Evolutionary conservation across 37 sponge, comb jelly and placozoan species (phyloP).

Genomic region (Theonella swinhoei): DNA sequence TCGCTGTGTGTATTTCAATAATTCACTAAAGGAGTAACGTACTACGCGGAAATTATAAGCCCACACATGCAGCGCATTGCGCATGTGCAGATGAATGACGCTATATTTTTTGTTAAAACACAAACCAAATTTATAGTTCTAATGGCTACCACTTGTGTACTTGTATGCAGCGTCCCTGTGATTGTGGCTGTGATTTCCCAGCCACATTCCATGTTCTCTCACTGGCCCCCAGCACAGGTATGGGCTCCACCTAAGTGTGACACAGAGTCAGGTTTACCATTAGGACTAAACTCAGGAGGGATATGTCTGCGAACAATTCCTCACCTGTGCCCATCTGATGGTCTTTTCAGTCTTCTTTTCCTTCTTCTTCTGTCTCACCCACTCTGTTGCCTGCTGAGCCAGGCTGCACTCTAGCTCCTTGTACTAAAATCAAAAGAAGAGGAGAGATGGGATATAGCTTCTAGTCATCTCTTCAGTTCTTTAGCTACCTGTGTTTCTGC

Average conservation of each 20-base stretch:
- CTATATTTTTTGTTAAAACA: not conserved
- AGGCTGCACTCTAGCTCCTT: conserved; percentile 71
- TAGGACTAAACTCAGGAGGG: too few species aligned
- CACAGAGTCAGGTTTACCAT: not conserved
- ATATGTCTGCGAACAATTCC: not conserved
- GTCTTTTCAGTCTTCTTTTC: conserved; percentile 42
- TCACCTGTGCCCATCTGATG: conserved; percentile 61
- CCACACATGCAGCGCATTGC: not conserved
- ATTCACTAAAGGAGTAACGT: too few species aligned
- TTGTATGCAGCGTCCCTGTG: conserved; percentile 31
- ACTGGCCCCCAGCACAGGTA: conserved; percentile 74
- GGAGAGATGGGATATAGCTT: not conserved
- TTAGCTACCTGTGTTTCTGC: conserved; percentile 46
- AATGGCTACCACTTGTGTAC: conserved; percentile 55
- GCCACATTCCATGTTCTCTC: conserved; percentile 69
- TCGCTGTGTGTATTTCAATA: too few species aligned
- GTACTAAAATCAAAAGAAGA: conserved; percentile 40
- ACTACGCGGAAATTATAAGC: not conserved
- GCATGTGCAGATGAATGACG: not conserved
- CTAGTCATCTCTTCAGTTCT: not conserved
- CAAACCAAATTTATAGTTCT: not conserved
- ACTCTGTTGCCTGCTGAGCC: conserved; percentile 76
- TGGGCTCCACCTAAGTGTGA: conserved; percentile 69
- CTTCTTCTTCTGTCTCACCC: conserved; percentile 59
- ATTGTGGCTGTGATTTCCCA: conserved; percentile 3